Percentiles rank a stretch among this genome's conserved stretches.
Evolutionary conservation across 2,888 invertebrate genomes (phyloP).

Genomic region (Ochlodes sylvanus): DNA sequence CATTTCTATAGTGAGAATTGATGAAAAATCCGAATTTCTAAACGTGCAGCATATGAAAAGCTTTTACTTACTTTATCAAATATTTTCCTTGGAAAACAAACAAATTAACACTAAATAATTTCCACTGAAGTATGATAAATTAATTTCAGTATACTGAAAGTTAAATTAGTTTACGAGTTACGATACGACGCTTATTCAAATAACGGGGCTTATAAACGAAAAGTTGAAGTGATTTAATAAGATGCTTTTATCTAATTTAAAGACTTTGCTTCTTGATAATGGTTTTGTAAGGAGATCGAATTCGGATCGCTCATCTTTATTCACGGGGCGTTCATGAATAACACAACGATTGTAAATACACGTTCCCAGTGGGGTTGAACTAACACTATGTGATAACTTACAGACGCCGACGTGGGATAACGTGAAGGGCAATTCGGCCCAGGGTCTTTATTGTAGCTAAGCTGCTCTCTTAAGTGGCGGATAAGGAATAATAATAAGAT

Average conservation of each 20-base stretch:
- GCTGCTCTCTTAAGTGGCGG: slow-evolving; percentile 61
- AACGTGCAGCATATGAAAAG: no score
- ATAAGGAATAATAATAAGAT: slow-evolving; percentile 67
- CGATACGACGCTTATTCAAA: slow-evolving; percentile 31
- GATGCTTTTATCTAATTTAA: slow-evolving; percentile 29
- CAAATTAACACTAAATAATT: slow-evolving; percentile 30
- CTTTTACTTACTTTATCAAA: neutral
- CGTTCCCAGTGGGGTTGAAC: slow-evolving; percentile 60
- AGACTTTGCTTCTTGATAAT: slow-evolving; percentile 51
- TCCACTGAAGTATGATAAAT: slow-evolving; percentile 24
- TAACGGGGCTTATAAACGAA: slow-evolving; percentile 28
- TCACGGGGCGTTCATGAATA: slow-evolving; percentile 78
- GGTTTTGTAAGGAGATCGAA: slow-evolving; percentile 58
- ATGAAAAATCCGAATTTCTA: no score
- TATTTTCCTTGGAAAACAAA: slow-evolving; percentile 11
- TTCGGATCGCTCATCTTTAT: slow-evolving; percentile 74
- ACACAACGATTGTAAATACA: slow-evolving; percentile 73
- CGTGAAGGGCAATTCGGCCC: slow-evolving; percentile 60
- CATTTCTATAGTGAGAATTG: no score
- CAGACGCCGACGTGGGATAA: slow-evolving; percentile 48
- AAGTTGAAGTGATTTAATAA: slow-evolving; percentile 32
- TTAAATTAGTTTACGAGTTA: slow-evolving; percentile 37
- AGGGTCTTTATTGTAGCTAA: slow-evolving; percentile 71
- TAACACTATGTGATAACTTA: slow-evolving; percentile 63
- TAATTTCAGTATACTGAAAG: slow-evolving; percentile 31